Conservation (phyloP, 2,113 vertebrate genomes). For the chimpanzee (Pan troglodytes) region NHGRI_mPanTro3-v2.1_pri NC_072403.2:61219001-61219500, state of each 20-base stretch:
- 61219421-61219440: not conserved
- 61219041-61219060: not conserved
- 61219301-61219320: not conserved
- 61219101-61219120: not conserved
- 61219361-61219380: not conserved
- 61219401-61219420: rapidly evolving
- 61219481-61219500: not conserved
- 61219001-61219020: not conserved
- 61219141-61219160: not conserved
- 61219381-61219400: not conserved
- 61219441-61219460: not conserved
- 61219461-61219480: not conserved
- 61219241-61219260: not conserved
- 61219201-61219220: not conserved
- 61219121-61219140: not conserved
- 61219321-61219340: not conserved
- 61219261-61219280: not conserved
- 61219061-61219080: not conserved
- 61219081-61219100: not conserved
- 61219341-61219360: not conserved
- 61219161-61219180: not conserved
- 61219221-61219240: not conserved
- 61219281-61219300: not conserved
- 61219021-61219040: not conserved
- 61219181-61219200: not conserved